These are phyloP conservation scores for Raja brachyura DNA, from an alignment of 2,113 vertebrate genomes.

Conservation along the genomic window DNA sequence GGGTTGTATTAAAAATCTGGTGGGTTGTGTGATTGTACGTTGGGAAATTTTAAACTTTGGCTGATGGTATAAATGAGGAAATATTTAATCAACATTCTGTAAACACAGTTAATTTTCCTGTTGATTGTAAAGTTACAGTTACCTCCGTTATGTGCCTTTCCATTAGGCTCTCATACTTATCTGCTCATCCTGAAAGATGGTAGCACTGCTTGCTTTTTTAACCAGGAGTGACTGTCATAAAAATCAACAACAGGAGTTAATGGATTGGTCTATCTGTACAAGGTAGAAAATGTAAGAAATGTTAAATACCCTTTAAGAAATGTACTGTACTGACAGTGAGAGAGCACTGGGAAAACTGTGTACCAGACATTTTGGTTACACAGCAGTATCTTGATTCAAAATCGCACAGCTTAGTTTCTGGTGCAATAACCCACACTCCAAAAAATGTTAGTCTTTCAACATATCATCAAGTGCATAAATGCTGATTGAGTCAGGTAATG, in stretches of 20 bases:
- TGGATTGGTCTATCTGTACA: background rate
- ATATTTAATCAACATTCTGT: background rate
- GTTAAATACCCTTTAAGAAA: constrained; percentile 20
- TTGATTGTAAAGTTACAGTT: background rate
- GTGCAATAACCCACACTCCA: background rate
- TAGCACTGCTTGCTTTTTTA: background rate
- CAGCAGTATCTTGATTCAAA: background rate
- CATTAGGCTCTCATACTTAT: background rate
- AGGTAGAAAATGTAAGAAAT: background rate
- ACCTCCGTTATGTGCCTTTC: background rate
- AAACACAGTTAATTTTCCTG: background rate
- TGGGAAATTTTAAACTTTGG: background rate
- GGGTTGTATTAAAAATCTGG: background rate
- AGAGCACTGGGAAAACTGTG: background rate
- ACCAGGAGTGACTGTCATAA: background rate
- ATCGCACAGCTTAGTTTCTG: background rate
- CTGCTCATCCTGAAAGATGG: background rate
- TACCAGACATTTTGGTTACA: background rate
- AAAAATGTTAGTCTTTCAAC: background rate
- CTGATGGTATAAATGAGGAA: background rate
- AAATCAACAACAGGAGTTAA: background rate
- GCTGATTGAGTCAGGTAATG: background rate
- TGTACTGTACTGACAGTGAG: background rate
- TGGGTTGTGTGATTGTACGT: background rate
- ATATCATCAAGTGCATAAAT: background rate